Evolutionary conservation across 2,797 vertebrate species (phyloP), one percentile per base, ranked within the genome.

Genomic region (Lophius americanus): DNA sequence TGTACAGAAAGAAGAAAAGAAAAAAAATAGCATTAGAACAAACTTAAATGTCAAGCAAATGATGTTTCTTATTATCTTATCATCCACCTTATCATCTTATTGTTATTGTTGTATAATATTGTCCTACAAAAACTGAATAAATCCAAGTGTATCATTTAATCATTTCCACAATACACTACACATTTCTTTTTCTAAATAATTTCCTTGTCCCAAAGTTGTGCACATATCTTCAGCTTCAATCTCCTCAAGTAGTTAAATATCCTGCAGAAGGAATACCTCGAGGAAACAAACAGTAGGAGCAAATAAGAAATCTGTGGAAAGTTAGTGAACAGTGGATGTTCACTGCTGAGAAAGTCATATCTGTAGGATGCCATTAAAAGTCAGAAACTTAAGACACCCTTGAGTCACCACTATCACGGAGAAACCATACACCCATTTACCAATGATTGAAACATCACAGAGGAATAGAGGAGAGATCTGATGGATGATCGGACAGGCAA

Each of bases 311-410:
- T 92, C 87, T 91, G 89, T 73, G 69, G 67, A 73, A 65, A 70
- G 81, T 91, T 91, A 91, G 73, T 44, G 75, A 86, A 86, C 72
- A 71, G 74, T 84, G 78, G 64, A 85, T 76, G 73, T 84, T 88
- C 86, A 84, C 81, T 86, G 84, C 84, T 89, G 85, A 91, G 83
- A 84, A 78, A 81, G 82, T 72, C 76, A 58, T 75, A 83, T 85
- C 84, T 77, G 73, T 50, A 78, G 61, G 70, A 82, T 53, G 65
- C 69, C 65, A 80, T 83, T 73, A 88, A 55, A 83, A 35, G 56
- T 67, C 76, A 73, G 70, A 68, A 60, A 60, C 70, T 23, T 53
- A 7, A 52, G 70, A 56, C 75, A 71, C 78, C 58, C 23, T 23
- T 23, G 23, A 65, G 69, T 55, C 65, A 77, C 80, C 72, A 70